These are phyloP conservation scores for Ophiothrix spiculata DNA, from an alignment of 35 echinoderm and acorn worm species.

Conservation along the genomic window DNA sequence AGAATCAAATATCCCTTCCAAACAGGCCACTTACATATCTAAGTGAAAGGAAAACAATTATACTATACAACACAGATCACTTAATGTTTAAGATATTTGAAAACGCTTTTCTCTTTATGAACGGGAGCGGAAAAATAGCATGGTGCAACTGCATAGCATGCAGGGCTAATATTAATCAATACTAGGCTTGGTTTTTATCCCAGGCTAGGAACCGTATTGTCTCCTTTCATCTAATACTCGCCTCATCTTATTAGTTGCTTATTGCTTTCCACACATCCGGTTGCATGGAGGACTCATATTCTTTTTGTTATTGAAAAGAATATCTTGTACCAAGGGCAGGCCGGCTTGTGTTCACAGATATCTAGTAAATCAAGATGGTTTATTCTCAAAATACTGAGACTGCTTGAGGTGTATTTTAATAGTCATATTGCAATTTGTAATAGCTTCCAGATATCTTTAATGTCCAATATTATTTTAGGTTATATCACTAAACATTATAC, in stretches of 20 bases:
- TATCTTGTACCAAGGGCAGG: slow-evolving; percentile 11
- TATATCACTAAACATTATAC: background rate
- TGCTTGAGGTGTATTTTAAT: background rate
- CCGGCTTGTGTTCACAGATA: background rate
- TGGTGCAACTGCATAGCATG: background rate
- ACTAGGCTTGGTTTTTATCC: background rate
- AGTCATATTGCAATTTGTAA: background rate
- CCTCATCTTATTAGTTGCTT: background rate
- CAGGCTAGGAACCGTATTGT: background rate
- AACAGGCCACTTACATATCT: background rate
- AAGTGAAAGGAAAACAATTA: slow-evolving; percentile 15
- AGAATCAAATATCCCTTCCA: background rate
- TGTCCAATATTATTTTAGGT: background rate
- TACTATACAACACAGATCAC: background rate
- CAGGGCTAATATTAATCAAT: slow-evolving; percentile 12
- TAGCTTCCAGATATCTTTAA: background rate
- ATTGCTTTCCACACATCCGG: background rate
- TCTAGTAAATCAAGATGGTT: background rate
- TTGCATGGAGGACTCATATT: background rate
- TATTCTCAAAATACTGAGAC: background rate
- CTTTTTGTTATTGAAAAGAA: background rate
- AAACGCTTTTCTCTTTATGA: slow-evolving; percentile 1
- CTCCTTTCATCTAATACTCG: background rate
- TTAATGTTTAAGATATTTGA: slow-evolving; percentile 6
- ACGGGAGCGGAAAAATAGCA: background rate